Evolutionary conservation across 2,888 invertebrate genomes (phyloP).

Genomic region (Craniophora ligustri): DNA sequence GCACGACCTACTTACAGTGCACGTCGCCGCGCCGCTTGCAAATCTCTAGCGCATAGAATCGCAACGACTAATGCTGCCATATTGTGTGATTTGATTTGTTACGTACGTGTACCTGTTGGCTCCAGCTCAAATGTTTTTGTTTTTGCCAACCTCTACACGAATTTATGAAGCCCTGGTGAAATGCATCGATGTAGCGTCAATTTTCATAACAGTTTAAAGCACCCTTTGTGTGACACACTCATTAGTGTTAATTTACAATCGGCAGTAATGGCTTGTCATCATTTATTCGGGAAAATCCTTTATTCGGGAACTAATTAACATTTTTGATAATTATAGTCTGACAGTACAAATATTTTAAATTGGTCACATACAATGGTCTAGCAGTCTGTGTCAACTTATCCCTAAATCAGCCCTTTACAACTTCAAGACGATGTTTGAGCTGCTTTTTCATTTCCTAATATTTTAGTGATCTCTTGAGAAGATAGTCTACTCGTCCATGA

Average conservation of each 20-base stretch:
- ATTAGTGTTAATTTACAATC: conserved; percentile 6
- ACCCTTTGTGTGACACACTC: background rate
- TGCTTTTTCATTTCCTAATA: conserved; percentile 1
- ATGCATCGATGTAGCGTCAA: background rate
- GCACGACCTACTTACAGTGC: conserved; percentile 82
- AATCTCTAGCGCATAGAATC: conserved; percentile 72
- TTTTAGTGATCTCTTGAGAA: conserved; percentile 8
- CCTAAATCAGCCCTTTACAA: too few species aligned
- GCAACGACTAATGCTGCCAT: conserved; percentile 56
- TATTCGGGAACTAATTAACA: background rate
- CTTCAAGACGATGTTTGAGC: too few species aligned
- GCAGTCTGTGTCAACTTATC: too few species aligned
- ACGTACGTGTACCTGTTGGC: conserved; percentile 56
- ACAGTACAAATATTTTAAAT: too few species aligned
- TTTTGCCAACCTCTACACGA: conserved; percentile 32
- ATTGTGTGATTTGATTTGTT: conserved; percentile 62
- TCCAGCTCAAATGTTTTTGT: conserved; percentile 55
- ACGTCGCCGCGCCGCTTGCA: conserved; percentile 78
- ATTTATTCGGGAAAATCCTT: background rate
- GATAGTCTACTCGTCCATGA: background rate
- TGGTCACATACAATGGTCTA: too few species aligned
- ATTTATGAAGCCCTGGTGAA: conserved; percentile 27
- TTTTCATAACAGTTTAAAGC: conserved; percentile 4
- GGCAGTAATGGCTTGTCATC: background rate
- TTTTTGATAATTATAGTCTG: background rate